Evolutionary conservation across 2,113 vertebrate genomes (phyloP).

Genomic region (Thunnus thynnus): DNA sequence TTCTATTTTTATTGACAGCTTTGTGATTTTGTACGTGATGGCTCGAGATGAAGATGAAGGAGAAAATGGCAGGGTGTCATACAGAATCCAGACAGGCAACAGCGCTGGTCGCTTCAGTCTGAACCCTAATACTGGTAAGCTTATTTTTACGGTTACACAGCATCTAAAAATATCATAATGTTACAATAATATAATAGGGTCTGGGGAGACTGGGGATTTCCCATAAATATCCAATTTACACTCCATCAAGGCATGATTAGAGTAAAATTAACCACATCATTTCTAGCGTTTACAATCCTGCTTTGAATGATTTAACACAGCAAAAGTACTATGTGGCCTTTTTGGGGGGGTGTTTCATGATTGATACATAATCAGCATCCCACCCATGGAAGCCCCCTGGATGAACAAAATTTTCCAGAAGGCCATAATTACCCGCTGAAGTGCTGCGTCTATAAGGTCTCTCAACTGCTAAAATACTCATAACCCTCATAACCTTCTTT

Average conservation of each 20-base stretch:
- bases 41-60: slow-evolving; percentile 92
- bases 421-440: slow-evolving; percentile 42
- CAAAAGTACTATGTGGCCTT: slow-evolving; percentile 6
- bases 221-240: slow-evolving; percentile 50
- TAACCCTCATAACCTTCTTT: slow-evolving; percentile 42
- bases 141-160: slow-evolving; percentile 2
- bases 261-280: slow-evolving; percentile 30
- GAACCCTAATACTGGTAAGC: slow-evolving; percentile 91
- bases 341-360: slow-evolving; percentile 38
- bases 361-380: slow-evolving; percentile 59
- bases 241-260: slow-evolving; percentile 33
- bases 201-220: slow-evolving; percentile 20
- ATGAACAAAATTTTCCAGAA: slow-evolving; percentile 63
- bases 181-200: slow-evolving; percentile 20
- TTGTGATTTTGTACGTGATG: slow-evolving; percentile 90
- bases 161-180: slow-evolving; percentile 40
- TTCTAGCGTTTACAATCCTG: slow-evolving; percentile 13
- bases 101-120: slow-evolving; percentile 89
- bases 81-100: slow-evolving; percentile 89
- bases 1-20: slow-evolving; percentile 64
- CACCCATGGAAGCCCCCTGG: slow-evolving; percentile 23
- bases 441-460: slow-evolving; percentile 20
- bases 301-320: slow-evolving; percentile 53
- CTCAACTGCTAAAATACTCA: slow-evolving; percentile 61
- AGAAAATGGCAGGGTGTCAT: slow-evolving; percentile 92